Conservation (phyloP, 2,797 vertebrate species). For the Phoxinus dragarum region DNA sequence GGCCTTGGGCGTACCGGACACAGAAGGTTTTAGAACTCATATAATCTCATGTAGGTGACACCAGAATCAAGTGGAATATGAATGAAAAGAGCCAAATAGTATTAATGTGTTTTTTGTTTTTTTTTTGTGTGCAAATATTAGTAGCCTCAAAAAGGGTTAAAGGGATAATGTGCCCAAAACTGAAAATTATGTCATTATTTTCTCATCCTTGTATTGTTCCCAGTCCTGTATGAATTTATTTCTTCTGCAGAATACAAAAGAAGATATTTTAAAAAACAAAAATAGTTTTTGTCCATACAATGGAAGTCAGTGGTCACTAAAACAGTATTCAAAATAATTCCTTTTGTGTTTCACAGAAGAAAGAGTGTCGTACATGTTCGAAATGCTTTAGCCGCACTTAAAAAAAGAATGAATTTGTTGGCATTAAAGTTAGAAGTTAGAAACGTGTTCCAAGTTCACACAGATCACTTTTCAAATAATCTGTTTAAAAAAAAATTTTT, state of each 20-base stretch:
- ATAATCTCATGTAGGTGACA: conserved; percentile 29
- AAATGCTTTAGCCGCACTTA: background rate
- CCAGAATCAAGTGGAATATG: conserved; percentile 2
- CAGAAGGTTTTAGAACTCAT: conserved; percentile 24
- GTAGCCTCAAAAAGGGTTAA: background rate
- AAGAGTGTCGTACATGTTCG: too few relatives aligned
- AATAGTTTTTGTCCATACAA: background rate
- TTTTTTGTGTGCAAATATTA: background rate
- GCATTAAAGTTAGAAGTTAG: background rate
- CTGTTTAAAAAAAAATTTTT: too few relatives aligned
- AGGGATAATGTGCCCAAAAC: background rate
- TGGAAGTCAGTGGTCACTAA: background rate
- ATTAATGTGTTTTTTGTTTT: background rate
- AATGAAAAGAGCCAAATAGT: background rate
- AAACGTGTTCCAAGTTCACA: too few relatives aligned
- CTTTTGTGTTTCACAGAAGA: background rate
- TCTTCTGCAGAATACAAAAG: background rate
- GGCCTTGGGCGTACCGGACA: conserved; percentile 67
- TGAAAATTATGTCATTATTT: too few relatives aligned
- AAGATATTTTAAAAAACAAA: background rate
- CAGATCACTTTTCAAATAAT: too few relatives aligned
- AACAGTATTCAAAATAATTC: background rate
- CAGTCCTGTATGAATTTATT: background rate
- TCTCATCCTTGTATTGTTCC: background rate
- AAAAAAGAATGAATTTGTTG: background rate